Percentiles rank a stretch among this genome's conserved stretches.
Evolutionary conservation across 2,888 invertebrate genomes (phyloP).

Genomic region (Notodonta dromedarius): DNA sequence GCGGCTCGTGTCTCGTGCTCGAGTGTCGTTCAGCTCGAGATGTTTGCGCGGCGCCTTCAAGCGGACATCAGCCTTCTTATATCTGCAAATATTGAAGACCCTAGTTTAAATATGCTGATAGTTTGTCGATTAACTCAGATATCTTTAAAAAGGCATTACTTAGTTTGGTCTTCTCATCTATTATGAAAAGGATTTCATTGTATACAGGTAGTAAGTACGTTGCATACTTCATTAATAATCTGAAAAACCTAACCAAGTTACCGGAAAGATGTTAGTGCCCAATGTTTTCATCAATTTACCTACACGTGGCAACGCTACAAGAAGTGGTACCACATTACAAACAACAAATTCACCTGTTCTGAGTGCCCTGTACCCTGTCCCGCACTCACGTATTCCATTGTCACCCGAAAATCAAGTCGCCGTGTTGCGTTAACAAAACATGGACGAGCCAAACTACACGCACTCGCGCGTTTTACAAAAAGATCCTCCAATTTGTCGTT

Average conservation of each 20-base stretch:
- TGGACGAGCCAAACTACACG: conserved; percentile 6
- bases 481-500: conserved; percentile 43
- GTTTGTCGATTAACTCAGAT: background rate
- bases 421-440: conserved; percentile 2
- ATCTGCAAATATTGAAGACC: background rate
- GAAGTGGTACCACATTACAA: too few relatives aligned
- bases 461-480: conserved; percentile 27
- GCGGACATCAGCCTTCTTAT: conserved; percentile 7
- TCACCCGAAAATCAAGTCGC: conserved; percentile 4
- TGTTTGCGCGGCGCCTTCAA: conserved; percentile 6
- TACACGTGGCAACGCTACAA: too few relatives aligned
- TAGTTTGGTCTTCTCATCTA: too few relatives aligned
- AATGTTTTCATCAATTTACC: background rate
- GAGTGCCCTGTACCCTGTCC: background rate
- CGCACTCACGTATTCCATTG: conserved; percentile 1
- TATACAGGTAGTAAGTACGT: too few relatives aligned
- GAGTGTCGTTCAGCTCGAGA: conserved; percentile 6
- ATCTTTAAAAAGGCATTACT: too few relatives aligned
- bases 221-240: too few relatives aligned
- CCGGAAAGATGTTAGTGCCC: too few relatives aligned
- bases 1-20: conserved; percentile 2
- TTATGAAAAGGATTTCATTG: too few relatives aligned
- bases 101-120: conserved; percentile 3
- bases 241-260: too few relatives aligned
- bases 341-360: background rate